Base-by-base conservation (phyloP, 2,888 invertebrate species). In the Clepsis dumicolana region DNA sequence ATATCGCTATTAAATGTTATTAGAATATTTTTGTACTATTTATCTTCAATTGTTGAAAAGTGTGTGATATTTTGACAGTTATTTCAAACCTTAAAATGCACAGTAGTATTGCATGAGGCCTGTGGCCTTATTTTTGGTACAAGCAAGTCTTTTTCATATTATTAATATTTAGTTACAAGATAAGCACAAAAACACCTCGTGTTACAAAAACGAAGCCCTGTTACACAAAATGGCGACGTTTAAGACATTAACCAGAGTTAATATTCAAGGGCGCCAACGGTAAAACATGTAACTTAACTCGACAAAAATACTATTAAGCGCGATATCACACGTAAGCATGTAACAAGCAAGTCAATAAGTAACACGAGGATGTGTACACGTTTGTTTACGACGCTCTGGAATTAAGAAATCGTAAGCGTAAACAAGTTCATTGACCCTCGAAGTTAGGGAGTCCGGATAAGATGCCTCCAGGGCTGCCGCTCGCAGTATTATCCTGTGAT, bases 401-500 rank as follows among this genome's bases (percentile, higher is more conserved):
- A 50, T 54, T 2, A n/a, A 38, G 62, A 56, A 50, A 63, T 56
- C 18, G 16, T 21, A 21, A 38, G 27, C 48, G 54, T 56, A 56
- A 53, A 73, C 21, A 61, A 85, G 91, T 86, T 89, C 89, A 86
- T 78, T 87, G 90, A 91, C 88, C 91, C 84, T 81, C 54, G 14
- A 24, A 21, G 27, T 52, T 18, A 18, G 18, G 25, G 56, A 62
- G 18, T 50, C 56, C 50, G 48, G 29, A 52, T 18, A 65, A 62
- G 72, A 64, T 66, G 72, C 68, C 74, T 72, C 77, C 77, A 80
- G 80, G 80, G 78, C 85, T 88, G 90, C 94, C 94, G 84, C 96
- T 96, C 96, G 96, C 96, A 96, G 96, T 96, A 96, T 96, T 96
- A 96, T 96, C 96, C 96, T 96, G 96, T 96, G 96, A 96, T 96